Base-by-base conservation (phyloP, 1,140 invertebrate species). In the Homarus americanus region DNA sequence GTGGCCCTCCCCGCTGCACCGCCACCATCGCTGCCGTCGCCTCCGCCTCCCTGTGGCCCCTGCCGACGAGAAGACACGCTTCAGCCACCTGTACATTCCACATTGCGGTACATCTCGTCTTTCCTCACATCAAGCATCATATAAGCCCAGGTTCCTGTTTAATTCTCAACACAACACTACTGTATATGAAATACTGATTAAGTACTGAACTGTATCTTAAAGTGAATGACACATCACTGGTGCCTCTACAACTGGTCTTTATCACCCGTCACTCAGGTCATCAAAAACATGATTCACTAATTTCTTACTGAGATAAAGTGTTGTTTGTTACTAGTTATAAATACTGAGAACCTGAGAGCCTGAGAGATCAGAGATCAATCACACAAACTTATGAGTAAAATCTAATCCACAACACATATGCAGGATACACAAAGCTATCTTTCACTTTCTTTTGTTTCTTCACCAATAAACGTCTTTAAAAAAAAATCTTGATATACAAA, bases 41-140 rank as follows among this genome's bases (percentile, higher is more conserved):
- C 66, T 69, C 41, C 80, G 24, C n/a, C 66, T 85, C 72, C 66
- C 40, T 85, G 66, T 73, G 82, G 82, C 79, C 79, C 87, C 87
- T 90, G 87, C 72, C 72, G 87, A 53, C 79, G 87, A 90, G 87
- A 90, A 90, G 69, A 90, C 80, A 76, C 69, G 66, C 87, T 82
- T 83, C 87, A 90, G 87, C 87, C 69, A 79, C 80, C 63, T 69
- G 63, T 32, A 69, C 12, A 32, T 28, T 69, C n/a, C 63, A 69
- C 32, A 69, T 28, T 69, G n/a, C 63, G 63, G 63, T 69, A 69
- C 63, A 69, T 69, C 63, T 69, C 5, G 63, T 32, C 63, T 69
- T 69, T 69, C 28, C 63, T 69, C n/a, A 69, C 5, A 69, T 69
- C 63, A 69, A 69, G 32, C n/a, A 69, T 69, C n/a, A 24, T 69